A percentile compares a stretch with the other conserved stretches of the same genome.
Evolutionary conservation across 2,888 invertebrate species (phyloP).

Genomic region (Pantelozetes paolii): DNA sequence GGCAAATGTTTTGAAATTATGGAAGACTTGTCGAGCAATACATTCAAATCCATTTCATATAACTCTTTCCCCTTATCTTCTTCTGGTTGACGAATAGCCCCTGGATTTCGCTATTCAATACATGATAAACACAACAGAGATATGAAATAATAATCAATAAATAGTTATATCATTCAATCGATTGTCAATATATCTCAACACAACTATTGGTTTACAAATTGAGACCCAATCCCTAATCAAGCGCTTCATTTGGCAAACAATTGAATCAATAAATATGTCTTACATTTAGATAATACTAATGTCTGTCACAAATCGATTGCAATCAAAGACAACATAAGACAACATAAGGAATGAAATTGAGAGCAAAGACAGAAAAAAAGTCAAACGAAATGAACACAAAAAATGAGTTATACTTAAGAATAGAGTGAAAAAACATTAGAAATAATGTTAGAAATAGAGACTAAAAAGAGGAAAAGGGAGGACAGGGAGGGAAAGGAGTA

Average conservation of each 20-base stretch:
- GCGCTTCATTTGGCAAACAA: constrained; percentile 15
- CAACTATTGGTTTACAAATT: constrained; percentile 30
- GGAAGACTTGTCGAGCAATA: constrained; percentile 64
- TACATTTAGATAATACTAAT: not conserved
- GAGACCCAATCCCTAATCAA: constrained; percentile 26
- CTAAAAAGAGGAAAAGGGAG: too few species aligned
- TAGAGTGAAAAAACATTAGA: too few species aligned
- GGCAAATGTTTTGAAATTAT: constrained; percentile 68
- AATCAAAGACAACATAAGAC: too few species aligned
- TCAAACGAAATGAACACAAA: too few species aligned
- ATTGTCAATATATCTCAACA: not conserved
- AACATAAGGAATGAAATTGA: not conserved
- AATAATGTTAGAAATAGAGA: too few species aligned
- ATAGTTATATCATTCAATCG: not conserved
- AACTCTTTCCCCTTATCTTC: constrained; percentile 80
- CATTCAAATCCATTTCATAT: constrained; percentile 75
- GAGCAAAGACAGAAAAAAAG: too few species aligned
- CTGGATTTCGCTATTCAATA: constrained; percentile 65
- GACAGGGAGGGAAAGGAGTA: not conserved
- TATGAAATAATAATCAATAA: not conserved
- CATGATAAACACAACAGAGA: not conserved
- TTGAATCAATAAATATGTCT: constrained; percentile 14
- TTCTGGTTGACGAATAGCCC: constrained; percentile 80
- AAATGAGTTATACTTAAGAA: too few species aligned
- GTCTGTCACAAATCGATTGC: constrained; percentile 8